Percentiles rank a stretch among this genome's conserved stretches.
Conservation (phyloP, 2,797 vertebrate species). For the Scyliorhinus canicula region DNA sequence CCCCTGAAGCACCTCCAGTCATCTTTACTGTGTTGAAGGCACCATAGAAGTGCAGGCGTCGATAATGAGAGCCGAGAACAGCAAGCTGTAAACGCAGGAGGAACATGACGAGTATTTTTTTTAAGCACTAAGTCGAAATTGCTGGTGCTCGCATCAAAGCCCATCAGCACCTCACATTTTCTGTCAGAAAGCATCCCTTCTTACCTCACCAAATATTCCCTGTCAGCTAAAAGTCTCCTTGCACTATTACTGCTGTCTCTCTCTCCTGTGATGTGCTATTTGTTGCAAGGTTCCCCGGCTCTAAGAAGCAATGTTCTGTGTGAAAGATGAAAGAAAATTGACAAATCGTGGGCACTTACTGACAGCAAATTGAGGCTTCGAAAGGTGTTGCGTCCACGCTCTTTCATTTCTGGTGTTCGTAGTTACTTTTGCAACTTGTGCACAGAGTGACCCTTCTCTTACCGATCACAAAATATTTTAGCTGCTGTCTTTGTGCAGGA, state of each 20-base stretch:
- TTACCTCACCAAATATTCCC: not conserved
- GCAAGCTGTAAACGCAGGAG: not conserved
- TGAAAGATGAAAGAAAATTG: constrained; percentile 30
- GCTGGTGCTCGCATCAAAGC: not conserved
- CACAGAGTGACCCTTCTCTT: not conserved
- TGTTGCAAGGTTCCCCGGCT: not conserved
- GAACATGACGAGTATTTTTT: not conserved
- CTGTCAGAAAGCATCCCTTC: not conserved
- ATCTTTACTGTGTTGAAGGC: not conserved
- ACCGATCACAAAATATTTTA: not conserved
- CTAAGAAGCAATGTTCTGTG: not conserved
- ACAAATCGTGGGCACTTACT: constrained; percentile 22
- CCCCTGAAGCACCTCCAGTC: not conserved
- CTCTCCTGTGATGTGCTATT: constrained; percentile 16
- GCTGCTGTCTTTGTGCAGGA: not conserved
- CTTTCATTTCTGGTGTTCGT: not conserved
- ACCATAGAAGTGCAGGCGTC: not conserved
- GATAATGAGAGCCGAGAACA: not conserved
- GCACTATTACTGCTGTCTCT: constrained; percentile 4
- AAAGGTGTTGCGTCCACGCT: not conserved
- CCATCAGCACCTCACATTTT: not conserved
- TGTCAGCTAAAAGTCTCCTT: constrained; percentile 2
- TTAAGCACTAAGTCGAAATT: not conserved
- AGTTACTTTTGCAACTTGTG: not conserved
- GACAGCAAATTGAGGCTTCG: not conserved